Percentiles rank a stretch among this genome's conserved stretches.
Evolutionary conservation across 2,888 invertebrate species (phyloP).

Genomic region (Zootermopsis nevadensis): DNA sequence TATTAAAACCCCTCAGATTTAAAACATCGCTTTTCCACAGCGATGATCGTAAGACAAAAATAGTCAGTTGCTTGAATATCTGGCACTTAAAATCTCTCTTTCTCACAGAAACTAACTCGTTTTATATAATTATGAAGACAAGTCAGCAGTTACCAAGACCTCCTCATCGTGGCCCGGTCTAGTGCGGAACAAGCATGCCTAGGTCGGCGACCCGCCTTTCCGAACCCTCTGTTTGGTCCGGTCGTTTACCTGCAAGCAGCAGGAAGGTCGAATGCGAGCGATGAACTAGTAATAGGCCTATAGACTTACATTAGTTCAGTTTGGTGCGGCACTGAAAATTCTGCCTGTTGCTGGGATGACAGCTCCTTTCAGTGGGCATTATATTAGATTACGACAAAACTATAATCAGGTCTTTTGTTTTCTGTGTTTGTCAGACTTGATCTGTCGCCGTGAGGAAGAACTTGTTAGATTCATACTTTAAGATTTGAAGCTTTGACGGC

Average conservation of each 20-base stretch:
- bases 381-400: neutral
- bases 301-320: conserved; percentile 12
- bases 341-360: neutral
- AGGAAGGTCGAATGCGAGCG: conserved; percentile 47
- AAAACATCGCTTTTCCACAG: too few species aligned
- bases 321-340: neutral
- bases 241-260: conserved; percentile 33
- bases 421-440: too few species aligned
- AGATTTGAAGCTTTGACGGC: too few species aligned
- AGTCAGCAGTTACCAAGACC: neutral
- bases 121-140: neutral
- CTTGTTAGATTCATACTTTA: too few species aligned
- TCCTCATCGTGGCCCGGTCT: neutral
- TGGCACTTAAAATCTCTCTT: neutral
- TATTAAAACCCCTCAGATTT: too few species aligned
- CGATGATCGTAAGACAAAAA: neutral
- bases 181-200: conserved; percentile 24
- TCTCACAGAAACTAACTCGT: neutral
- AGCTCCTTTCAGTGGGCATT: conserved; percentile 8
- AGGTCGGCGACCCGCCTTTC: conserved; percentile 38
- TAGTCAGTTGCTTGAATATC: neutral
- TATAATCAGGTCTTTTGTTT: too few species aligned
- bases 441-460: too few species aligned
- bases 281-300: conserved; percentile 49
- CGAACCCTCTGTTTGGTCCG: conserved; percentile 9